Base-by-base conservation (phyloP, 2,113 vertebrate species). In the Ranitomeya variabilis region DNA sequence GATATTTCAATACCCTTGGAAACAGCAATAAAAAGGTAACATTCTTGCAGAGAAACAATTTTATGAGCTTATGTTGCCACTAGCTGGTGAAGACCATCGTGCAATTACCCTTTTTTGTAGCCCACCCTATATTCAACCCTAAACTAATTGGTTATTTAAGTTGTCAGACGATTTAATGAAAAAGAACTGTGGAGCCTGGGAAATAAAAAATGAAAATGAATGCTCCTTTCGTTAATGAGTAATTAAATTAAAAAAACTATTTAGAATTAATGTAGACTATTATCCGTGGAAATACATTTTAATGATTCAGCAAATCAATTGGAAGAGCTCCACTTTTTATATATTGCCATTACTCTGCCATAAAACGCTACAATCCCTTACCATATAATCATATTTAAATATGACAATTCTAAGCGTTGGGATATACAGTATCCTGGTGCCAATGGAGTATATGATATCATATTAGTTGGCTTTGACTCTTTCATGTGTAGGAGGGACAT, bases 31-130 rank as follows among this genome's bases (percentile, higher is more conserved):
- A 93, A 73, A 91, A 85, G 89, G 89, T 86, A 93, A 90, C 90
- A 60, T 74, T 89, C 89, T 92, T 89, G 92, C 89, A 90, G 91
- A 92, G 90, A 80, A 88, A 78, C 31, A 60, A 80, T 91, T 84
- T 73, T 92, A 89, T 86, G 88, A 93, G 86, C 51, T 92, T 91
- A 89, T 88, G 76, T 92, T 93, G 93, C 94, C 92, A 92, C 90
- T 74, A 45, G 37, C 37, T 45, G 37, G 37, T 45, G 37, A 45
- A 45, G 37, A 45, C 37, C 37, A 45, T 45, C 3, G 37, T 45
- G 2, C 37, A 45, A 45, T 45, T 45, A 5, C 37, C 37, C 37
- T 4, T 45, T 45, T 45, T 45, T 45, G 37, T 5, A 45, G 37
- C 37, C 37, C 37, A 45, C 37, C 37, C 37, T 45, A 45, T 45